Evolutionary conservation across 1,140 invertebrate genomes (phyloP), one percentile per base, ranked within the genome.

Genomic region (Odontomachus brunneus): DNA sequence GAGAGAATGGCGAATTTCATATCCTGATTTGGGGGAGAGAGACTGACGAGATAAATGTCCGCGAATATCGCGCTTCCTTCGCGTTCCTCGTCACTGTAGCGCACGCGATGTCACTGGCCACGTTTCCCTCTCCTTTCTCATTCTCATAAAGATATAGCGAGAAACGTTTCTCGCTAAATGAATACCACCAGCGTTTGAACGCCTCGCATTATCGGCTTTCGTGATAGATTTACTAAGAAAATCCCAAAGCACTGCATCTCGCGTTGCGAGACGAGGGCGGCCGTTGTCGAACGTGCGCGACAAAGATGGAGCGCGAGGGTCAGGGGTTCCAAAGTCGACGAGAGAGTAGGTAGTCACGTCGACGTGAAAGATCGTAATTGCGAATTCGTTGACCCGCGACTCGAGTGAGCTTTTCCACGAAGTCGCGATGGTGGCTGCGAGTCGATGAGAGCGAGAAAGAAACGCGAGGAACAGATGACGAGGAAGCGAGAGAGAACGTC

Each of bases 361-460:
- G 89, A 91, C 85, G 88, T 92, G 88, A 92, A 92, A 92, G 91
- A 92, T 93, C 89, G 92, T 92, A 93, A 92, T 93, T 92, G 91
- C 92, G 91, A 92, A 93, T 93, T 92, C 92, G 91, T 92, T 92
- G 91, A 93, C 91, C 90, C 89, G 89, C 91, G 91, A 91, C 85
- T 91, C 82, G 89, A 92, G 89, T 92, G 89, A 90, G 90, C 88
- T 91, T 86, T 78, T 85, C 84, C 84, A 83, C 82, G 69, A 44
- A 83, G 62, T 86, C 59, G 65, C 85, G 67, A 85, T 15, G 33
- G 29, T 26, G 67, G 71, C 26, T 71, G 63, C 71, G 26, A 67
- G 53, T 71, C 59, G 83, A 48, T 63, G 48, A 12, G 67, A 48
- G 44, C 59, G 44, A 63, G 67, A 82, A 29, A 80, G 44, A 74